Percentiles rank a stretch among this genome's conserved stretches.
These are phyloP conservation scores for Uloborus diversus DNA, from an alignment of 1,140 invertebrate genomes.

Conservation along the genomic window DNA sequence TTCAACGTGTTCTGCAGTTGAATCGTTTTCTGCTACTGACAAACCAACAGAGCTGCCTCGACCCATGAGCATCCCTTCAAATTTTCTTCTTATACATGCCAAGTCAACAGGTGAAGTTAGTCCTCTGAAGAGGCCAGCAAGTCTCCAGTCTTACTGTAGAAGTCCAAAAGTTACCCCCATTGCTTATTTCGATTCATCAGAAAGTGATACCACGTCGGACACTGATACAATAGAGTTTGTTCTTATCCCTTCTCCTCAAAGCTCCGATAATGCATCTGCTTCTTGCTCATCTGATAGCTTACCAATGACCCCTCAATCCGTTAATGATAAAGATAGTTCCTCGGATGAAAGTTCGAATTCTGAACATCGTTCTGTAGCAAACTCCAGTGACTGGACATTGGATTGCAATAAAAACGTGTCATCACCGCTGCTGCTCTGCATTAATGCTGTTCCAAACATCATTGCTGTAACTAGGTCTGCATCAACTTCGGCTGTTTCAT, in stretches of 20 bases:
- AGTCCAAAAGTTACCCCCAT: constrained; percentile 44
- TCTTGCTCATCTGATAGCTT: not conserved
- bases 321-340: constrained; percentile 12
- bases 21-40: not conserved
- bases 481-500: constrained; percentile 33
- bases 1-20: not conserved
- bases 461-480: not conserved
- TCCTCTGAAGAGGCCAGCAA: constrained; percentile 37
- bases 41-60: constrained; percentile 28
- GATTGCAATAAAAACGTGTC: not conserved
- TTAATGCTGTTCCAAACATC: not conserved
- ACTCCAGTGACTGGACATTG: not conserved
- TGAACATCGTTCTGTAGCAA: not conserved
- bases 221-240: constrained; percentile 16
- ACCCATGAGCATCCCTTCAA: constrained; percentile 36
- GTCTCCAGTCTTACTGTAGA: constrained; percentile 49
- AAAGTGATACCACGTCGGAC: constrained; percentile 39
- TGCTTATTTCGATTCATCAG: constrained; percentile 47
- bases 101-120: constrained; percentile 13
- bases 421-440: not conserved
- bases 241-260: constrained; percentile 17
- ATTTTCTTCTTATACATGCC: constrained; percentile 14
- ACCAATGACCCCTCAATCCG: constrained; percentile 8
- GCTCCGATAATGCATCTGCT: not conserved
- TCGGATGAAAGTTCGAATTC: not conserved